Conservation (phyloP, 2,888 invertebrate species). For the Malachius bipustulatus region DNA sequence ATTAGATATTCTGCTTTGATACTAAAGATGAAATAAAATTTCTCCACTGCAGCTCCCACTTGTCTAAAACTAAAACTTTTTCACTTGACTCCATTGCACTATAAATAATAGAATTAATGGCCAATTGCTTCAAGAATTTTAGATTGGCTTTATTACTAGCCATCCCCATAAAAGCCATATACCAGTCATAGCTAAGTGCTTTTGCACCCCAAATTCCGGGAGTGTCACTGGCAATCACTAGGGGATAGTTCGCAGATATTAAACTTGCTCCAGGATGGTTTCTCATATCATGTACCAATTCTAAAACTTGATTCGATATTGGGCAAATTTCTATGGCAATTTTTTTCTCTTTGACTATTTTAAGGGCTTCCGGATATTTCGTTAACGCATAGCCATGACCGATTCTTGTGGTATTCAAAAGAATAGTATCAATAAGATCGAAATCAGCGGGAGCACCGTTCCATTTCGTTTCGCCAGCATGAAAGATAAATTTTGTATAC, state of each 20-base stretch:
- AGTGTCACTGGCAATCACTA: conserved; percentile 66
- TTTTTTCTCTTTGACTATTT: conserved; percentile 42
- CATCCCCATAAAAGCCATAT: conserved; percentile 64
- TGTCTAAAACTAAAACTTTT: conserved; percentile 39
- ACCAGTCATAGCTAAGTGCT: conserved; percentile 64
- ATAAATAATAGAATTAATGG: conserved; percentile 60
- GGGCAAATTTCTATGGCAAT: conserved; percentile 68
- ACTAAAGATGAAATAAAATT: conserved; percentile 36
- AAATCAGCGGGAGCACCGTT: conserved; percentile 52
- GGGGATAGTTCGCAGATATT: conserved; percentile 53
- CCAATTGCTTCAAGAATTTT: conserved; percentile 57
- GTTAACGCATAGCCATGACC: conserved; percentile 65
- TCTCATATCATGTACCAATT: conserved; percentile 55
- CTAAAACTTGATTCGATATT: conserved; percentile 61
- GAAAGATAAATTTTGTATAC: conserved; percentile 27
- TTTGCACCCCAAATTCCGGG: conserved; percentile 62
- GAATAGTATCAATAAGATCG: conserved; percentile 63
- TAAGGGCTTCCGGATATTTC: conserved; percentile 57
- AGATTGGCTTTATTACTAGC: conserved; percentile 56
- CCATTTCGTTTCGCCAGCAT: conserved; percentile 65
- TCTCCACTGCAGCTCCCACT: conserved; percentile 49
- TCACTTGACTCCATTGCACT: conserved; percentile 44
- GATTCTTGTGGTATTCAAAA: conserved; percentile 60
- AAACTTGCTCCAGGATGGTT: conserved; percentile 61
- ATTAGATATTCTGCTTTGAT: too few species aligned